Evolutionary conservation across 1,140 invertebrate species (phyloP), one percentile per base, ranked within the genome.

Genomic region (Episyrphus balteatus): DNA sequence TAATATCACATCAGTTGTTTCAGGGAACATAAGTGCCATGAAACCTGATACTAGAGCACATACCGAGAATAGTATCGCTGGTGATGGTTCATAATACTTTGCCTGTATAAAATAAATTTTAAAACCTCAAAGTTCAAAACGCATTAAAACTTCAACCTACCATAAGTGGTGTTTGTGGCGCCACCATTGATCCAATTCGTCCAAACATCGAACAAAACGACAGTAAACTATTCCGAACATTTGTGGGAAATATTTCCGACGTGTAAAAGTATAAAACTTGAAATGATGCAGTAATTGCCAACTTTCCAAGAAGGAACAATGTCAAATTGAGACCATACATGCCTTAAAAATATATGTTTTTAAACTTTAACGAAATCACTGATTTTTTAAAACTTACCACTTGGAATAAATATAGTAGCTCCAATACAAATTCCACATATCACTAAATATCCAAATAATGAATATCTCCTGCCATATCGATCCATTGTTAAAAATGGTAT

Each of bases 241-340:
- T 71, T 11, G 84, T 86, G 13, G 84, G 84, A 63, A 83, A 86
- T 62, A 85, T 70, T 68, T 86, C 84, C 15, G 80, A 75, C 3
- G 82, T 82, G 54, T 79, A 82, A 51, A 86, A 74, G 65, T 84
- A 85, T 9, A 82, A 65, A 13, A 80, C 75, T 51, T 79, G 78
- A 61, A 84, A 84, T 1, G 81, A 78, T 54, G 77, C 74, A 12
- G 82, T 80, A 44, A 83, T 83, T 21, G 79, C 75, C 59, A 81
- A 78, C 70, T 88, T 89, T 12, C 86, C 87, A 13, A 79, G 57
- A 47, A 90, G 72, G 58, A 82, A 86, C 15, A 80, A 50, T 3
- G 70, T 58, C 47, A 81, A 57, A 7, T 75, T 75, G 8, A 26
- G 3, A 8, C 21, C 21, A 26, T 26, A 26, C 21, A 26, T 26